A percentile compares a stretch with the other conserved stretches of the same genome.
These are phyloP conservation scores for Lutjanus erythropterus DNA, from an alignment of 2,113 vertebrate genomes.

Conservation along the genomic window DNA sequence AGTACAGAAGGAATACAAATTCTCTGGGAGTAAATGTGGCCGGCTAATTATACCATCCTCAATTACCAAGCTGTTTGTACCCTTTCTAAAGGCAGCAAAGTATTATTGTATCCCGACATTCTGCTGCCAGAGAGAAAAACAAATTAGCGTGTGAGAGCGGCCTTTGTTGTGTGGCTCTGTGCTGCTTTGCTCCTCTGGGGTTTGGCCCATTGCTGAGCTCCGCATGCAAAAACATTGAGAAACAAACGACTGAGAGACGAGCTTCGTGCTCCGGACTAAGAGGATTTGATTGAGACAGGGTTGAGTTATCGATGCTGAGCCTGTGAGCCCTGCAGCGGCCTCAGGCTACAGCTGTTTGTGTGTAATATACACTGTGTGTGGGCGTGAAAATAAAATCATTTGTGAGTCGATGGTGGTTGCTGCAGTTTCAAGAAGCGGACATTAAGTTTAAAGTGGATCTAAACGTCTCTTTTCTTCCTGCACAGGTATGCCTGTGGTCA, in stretches of 20 bases:
- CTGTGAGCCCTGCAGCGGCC: constrained; percentile 30
- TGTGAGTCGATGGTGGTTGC: background rate
- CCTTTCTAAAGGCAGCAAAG: constrained; percentile 42
- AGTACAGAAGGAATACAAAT: constrained; percentile 31
- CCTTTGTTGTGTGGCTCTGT: constrained; percentile 55
- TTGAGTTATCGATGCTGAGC: constrained; percentile 40
- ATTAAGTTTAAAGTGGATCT: constrained; percentile 15
- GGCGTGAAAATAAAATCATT: constrained; percentile 10
- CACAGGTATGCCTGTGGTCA: constrained; percentile 84
- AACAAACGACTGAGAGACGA: constrained; percentile 57
- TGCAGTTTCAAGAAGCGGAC: constrained; percentile 20
- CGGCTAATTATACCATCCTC: constrained; percentile 61
- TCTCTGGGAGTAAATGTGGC: constrained; percentile 28
- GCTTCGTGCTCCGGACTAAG: constrained; percentile 42
- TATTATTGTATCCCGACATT: constrained; percentile 46
- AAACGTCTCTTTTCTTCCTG: constrained; percentile 30
- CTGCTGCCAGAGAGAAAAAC: constrained; percentile 64
- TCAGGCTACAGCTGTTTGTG: constrained; percentile 6
- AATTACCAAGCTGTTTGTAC: constrained; percentile 42
- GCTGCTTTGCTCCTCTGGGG: constrained; percentile 47
- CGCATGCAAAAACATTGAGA: constrained; percentile 43
- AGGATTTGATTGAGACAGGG: constrained; percentile 48
- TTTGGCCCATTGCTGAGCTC: constrained; percentile 40
- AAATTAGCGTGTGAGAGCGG: constrained; percentile 65
- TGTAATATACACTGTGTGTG: constrained; percentile 14